Evolutionary conservation across 2,888 invertebrate species (phyloP).

Genomic region (Polyommatus iphigenia): DNA sequence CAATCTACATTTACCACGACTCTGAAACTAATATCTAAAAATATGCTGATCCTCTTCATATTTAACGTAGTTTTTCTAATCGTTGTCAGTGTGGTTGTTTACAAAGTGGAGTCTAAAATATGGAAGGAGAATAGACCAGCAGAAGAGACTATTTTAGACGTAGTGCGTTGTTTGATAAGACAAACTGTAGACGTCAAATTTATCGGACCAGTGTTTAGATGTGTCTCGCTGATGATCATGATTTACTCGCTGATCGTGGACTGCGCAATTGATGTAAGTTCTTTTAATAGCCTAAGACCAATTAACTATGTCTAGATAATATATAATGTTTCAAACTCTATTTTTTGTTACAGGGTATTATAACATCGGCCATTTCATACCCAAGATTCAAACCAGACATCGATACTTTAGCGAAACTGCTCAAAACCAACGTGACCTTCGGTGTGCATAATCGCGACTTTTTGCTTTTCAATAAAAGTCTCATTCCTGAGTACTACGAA

Average conservation of each 20-base stretch:
- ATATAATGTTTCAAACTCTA: neutral
- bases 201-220: conserved; percentile 61
- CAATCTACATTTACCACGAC: conserved; percentile 73
- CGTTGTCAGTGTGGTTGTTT: conserved; percentile 51
- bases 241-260: conserved; percentile 68
- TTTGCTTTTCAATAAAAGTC: conserved; percentile 59
- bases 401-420: conserved; percentile 52
- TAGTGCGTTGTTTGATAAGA: conserved; percentile 67
- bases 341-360: conserved; percentile 61
- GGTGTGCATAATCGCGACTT: conserved; percentile 63
- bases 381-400: conserved; percentile 61
- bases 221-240: conserved; percentile 57
- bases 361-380: conserved; percentile 68
- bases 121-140: conserved; percentile 49
- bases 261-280: conserved; percentile 71
- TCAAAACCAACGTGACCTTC: conserved; percentile 57
- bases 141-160: conserved; percentile 55
- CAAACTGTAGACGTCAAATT: conserved; percentile 67
- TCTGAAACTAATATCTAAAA: conserved; percentile 58
- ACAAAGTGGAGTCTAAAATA: conserved; percentile 56
- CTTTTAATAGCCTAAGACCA: too few species aligned
- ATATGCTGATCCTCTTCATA: conserved; percentile 55
- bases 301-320: too few species aligned
- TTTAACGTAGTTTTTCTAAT: conserved; percentile 54
- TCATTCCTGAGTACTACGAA: conserved; percentile 46